Evolutionary conservation across 2,797 vertebrate species (phyloP), one percentile per base, ranked within the genome.

Genomic region (Sebastes iracundus): DNA sequence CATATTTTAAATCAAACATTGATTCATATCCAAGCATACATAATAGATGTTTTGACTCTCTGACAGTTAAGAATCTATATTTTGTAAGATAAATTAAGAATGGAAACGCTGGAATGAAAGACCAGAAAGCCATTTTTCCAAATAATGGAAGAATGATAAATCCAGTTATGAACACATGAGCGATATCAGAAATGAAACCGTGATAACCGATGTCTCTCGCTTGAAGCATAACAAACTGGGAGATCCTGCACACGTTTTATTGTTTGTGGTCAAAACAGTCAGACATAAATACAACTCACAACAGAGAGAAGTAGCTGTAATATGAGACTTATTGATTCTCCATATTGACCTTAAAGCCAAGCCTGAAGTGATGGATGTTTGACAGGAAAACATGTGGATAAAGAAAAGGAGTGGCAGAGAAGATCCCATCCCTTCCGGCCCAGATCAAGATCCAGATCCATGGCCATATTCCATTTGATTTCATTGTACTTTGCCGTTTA

Each of bases 321-420:
- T 81, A 78, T 64, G 30, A 83, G 75, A 80, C 63, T 60, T 80
- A 90, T 87, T 32, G 88, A 91, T 93, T 90, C 66, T 72, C 16
- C 56, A 49, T 79, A 75, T 78, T 86, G 87, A 92, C 85, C 85
- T 81, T 88, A 82, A 90, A 76, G 73, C 76, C 12, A 61, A 52
- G 68, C 73, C 68, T 60, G 62, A 62, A 87, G 61, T 88, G 75
- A 91, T 90, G 66, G 72, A 84, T 90, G 84, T 90, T 75, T 90
- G 70, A 88, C 75, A 84, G 46, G 38, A n/a, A 71, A 80, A 81
- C 66, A 73, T 83, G 23, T 69, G 52, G 75, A 66, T 79, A 55
- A 25, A 79, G 53, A 38, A 38, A 70, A 20, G 7, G 10, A 65
- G 42, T 60, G 53, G 42, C 25, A 53, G 10, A 72, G 9, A 32